A percentile compares a stretch with the other conserved stretches of the same genome.
These are phyloP conservation scores for Pharmacophagus antenor DNA, from an alignment of 2,888 invertebrate genomes.

Conservation along the genomic window DNA sequence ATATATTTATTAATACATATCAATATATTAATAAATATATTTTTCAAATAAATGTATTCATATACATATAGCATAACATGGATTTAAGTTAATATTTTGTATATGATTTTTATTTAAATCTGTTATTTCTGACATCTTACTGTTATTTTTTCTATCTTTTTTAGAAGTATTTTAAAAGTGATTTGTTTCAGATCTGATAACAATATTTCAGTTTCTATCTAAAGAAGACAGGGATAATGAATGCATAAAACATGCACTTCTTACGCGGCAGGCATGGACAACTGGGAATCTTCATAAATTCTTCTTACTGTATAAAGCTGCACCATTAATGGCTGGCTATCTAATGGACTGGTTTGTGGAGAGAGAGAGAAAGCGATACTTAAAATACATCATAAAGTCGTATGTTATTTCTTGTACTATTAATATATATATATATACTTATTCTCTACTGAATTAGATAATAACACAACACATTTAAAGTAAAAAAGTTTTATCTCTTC, in stretches of 20 bases:
- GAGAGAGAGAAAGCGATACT: conserved; percentile 94
- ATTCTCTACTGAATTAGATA: not conserved
- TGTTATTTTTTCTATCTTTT: too few relatives aligned
- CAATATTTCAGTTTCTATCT: conserved; percentile 91
- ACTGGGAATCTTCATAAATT: conserved; percentile 95
- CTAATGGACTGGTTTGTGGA: conserved; percentile 99
- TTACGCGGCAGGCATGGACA: conserved; percentile 95
- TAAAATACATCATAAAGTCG: conserved; percentile 97
- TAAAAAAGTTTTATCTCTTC: not conserved
- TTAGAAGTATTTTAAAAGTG: too few relatives aligned
- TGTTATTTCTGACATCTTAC: too few relatives aligned
- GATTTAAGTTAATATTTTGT: too few relatives aligned
- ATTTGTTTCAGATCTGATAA: conserved; percentile 90
- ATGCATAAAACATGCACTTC: conserved; percentile 91
- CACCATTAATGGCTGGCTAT: conserved; percentile 97
- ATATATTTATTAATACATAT: too few relatives aligned
- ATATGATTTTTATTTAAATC: too few relatives aligned
- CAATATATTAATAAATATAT: too few relatives aligned
- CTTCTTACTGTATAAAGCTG: conserved; percentile 92
- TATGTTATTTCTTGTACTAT: conserved; percentile 83
- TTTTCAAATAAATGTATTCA: too few relatives aligned
- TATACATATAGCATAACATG: too few relatives aligned
- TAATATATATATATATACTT: not conserved
- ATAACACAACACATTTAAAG: not conserved
- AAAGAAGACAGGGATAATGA: conserved; percentile 88